Evolutionary conservation across 1,140 invertebrate genomes (phyloP).

Genomic region (Drosophila micromelanica): DNA sequence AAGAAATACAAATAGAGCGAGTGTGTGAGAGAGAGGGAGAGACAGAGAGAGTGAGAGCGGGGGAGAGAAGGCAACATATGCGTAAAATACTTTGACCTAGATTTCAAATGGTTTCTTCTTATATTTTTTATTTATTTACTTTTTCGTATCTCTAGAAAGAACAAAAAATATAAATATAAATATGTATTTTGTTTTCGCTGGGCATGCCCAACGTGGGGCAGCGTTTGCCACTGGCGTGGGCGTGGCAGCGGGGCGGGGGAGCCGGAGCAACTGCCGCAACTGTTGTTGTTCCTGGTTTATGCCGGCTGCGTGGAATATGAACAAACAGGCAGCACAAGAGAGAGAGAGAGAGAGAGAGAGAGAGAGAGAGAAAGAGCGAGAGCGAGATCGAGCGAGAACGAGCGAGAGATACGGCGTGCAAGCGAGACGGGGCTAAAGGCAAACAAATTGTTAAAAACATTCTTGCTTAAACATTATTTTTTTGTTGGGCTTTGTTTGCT

Average conservation of each 20-base stretch:
- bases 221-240: conserved; percentile 10
- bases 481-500: conserved; percentile 5
- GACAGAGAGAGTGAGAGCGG: conserved; percentile 1
- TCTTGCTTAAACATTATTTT: conserved; percentile 52
- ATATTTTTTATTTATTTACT: conserved; percentile 48
- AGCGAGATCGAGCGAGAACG: neutral
- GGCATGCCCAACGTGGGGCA: conserved; percentile 27
- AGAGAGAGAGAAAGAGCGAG: neutral
- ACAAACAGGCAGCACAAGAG: conserved; percentile 18
- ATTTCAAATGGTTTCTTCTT: conserved; percentile 62
- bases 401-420: neutral
- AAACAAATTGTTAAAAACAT: conserved; percentile 30
- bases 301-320: conserved; percentile 60
- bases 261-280: conserved; percentile 13
- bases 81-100: conserved; percentile 79
- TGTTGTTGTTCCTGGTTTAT: conserved; percentile 29
- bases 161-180: conserved; percentile 32
- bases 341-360: neutral
- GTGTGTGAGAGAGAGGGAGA: neutral
- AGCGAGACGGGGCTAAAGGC: neutral
- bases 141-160: conserved; percentile 47
- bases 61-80: conserved; percentile 40
- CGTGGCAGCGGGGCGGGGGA: neutral
- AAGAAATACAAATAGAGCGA: conserved; percentile 17
- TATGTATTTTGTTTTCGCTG: conserved; percentile 28